Base-by-base conservation (phyloP, 2,113 vertebrate genomes). In the Agapornis roseicollis region DNA sequence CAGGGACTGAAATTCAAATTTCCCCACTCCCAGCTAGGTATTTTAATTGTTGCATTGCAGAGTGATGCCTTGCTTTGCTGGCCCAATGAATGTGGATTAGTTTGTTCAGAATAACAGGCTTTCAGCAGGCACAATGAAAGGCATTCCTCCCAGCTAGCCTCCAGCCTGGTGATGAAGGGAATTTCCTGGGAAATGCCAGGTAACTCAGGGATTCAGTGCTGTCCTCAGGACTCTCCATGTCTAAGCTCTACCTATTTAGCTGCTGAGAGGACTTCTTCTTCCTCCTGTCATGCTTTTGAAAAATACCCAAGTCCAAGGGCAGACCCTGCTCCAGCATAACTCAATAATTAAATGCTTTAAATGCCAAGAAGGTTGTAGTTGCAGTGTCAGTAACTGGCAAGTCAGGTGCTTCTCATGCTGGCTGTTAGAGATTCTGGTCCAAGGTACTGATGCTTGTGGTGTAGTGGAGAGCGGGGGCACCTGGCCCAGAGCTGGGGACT, bases 41-140 rank as follows among this genome's bases (percentile, higher is more conserved):
- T 55, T 39, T 80, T 93, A 96, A 80, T 94, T 78, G 88, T 74
- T 85, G 90, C n/a, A n/a, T 27, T 92, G 78, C 92, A 82, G 65
- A 90, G 64, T 83, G 76, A 85, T 94, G 64, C 82, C 55, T 93
- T 94, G 63, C 49, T 85, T 93, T 50, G 58, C 68, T 77, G 64
- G 37, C 42, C 74, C 46, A 63, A 39, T 94, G 53, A 80, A 73
- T 39, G 53, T 66, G 76, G 47, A 88, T 96, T 94, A 76, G 81
- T 88, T 94, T 80, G 58, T 65, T 90, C 76, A 64, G 79, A 91
- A 88, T 95, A 69, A 97, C 82, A 96, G 90, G 88, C 68, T 80
- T 85, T 60, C 49, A 58, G 82, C 44, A 58, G 64, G 80, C 14
- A 49, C 76, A 77, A 92, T 86, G 90, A 94, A 70, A 86, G 83